Evolutionary conservation across 2,888 invertebrate genomes (phyloP).

Genomic region (Tenthredo livida): DNA sequence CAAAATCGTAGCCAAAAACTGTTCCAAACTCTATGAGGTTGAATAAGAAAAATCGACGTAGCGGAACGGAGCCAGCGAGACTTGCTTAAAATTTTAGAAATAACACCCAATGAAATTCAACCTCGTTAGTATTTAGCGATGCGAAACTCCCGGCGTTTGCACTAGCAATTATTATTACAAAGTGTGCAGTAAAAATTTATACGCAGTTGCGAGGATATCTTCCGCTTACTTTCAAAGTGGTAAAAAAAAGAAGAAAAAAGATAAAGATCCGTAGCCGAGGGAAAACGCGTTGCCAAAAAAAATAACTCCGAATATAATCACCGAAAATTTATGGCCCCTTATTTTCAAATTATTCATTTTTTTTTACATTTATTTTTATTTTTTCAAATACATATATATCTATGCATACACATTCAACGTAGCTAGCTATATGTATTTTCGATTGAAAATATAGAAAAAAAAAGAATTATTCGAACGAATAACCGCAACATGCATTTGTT

Average conservation of each 20-base stretch:
- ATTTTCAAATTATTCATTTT: neutral
- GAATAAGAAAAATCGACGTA: constrained; percentile 19
- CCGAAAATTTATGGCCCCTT: neutral
- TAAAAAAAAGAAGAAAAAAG: neutral
- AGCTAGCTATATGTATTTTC: too few relatives aligned
- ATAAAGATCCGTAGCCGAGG: neutral
- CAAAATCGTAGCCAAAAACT: constrained; percentile 15
- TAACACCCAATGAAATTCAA: neutral
- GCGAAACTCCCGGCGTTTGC: neutral
- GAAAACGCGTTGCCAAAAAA: neutral
- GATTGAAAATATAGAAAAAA: too few relatives aligned
- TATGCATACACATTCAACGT: too few relatives aligned
- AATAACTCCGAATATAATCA: neutral
- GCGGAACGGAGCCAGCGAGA: constrained; percentile 1
- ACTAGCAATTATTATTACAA: neutral
- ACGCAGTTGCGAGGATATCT: neutral
- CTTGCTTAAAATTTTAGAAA: neutral
- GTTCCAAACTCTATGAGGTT: neutral
- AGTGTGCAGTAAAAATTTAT: neutral
- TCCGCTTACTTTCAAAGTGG: neutral
- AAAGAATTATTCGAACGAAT: neutral
- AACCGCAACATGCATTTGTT: neutral
- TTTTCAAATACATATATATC: too few relatives aligned
- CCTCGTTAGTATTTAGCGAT: neutral
- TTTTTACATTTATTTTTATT: neutral